A percentile compares a stretch with the other conserved stretches of the same genome.
phyloP scores from a whole-genome alignment of 2,797 vertebrate species.

The Dicrostonyx torquatus region DNA sequence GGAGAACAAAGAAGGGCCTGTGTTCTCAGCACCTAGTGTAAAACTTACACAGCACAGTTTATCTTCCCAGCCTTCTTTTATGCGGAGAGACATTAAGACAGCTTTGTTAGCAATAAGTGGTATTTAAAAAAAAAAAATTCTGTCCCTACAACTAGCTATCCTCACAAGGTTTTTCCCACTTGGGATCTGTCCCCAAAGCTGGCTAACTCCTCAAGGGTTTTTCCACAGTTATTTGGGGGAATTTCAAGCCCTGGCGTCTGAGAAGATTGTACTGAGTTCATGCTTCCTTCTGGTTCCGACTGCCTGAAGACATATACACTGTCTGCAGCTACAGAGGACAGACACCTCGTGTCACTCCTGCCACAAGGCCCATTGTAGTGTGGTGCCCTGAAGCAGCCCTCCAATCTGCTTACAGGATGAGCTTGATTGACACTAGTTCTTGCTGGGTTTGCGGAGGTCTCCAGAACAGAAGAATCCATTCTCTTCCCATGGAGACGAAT shows the following conservation, averaged over 20 bases:
- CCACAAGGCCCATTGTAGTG: background rate
- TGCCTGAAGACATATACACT: background rate
- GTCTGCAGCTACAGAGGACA: background rate
- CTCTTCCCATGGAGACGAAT: background rate
- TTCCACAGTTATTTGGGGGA: background rate
- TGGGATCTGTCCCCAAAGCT: background rate
- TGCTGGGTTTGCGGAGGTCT: background rate
- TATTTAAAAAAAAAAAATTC: background rate
- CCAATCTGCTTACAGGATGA: background rate
- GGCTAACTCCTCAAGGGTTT: background rate
- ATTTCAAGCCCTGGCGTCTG: background rate
- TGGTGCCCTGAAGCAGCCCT: background rate
- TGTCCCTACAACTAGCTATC: background rate
- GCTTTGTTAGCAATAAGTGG: background rate
- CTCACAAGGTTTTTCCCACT: background rate
- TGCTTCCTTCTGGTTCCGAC: background rate
- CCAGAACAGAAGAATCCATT: background rate
- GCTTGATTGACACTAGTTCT: background rate
- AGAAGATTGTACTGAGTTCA: accelerated
- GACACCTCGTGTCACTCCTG: background rate
- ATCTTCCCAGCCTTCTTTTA: background rate
- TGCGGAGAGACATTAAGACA: background rate
- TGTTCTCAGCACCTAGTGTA: background rate
- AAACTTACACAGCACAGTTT: background rate
- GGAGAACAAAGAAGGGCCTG: background rate